Conservation (phyloP, 2,113 vertebrate species). For the Crotalus tigris region DNA sequence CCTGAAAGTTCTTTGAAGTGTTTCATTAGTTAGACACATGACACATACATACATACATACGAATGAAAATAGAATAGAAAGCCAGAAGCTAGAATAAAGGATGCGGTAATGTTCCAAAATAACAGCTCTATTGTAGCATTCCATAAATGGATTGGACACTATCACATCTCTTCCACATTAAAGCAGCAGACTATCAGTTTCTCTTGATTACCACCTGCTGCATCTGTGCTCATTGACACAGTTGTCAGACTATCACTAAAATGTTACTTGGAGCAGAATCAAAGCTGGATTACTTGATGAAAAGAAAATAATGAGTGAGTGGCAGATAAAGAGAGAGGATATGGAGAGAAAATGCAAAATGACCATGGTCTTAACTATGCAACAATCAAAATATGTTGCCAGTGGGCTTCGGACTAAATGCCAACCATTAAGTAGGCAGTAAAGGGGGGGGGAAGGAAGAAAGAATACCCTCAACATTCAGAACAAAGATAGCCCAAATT, state of each 20-base stretch:
- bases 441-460: neutral
- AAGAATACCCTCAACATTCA: neutral
- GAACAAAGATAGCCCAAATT: neutral
- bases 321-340: neutral
- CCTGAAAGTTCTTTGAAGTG: too few relatives aligned
- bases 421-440: neutral
- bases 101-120: neutral
- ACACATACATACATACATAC: neutral
- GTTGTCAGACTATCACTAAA: neutral
- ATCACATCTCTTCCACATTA: neutral
- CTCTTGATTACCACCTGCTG: neutral
- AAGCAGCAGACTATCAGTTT: neutral
- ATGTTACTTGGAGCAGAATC: neutral
- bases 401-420: neutral
- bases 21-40: too few relatives aligned
- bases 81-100: neutral
- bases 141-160: neutral
- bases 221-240: neutral
- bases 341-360: neutral
- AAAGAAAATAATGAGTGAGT: neutral
- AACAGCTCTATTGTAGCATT: neutral
- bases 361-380: neutral
- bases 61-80: neutral
- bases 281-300: neutral
- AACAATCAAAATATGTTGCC: neutral